phyloP scores from a whole-genome alignment of 2,888 invertebrate species.

The Cenopis cana region DNA sequence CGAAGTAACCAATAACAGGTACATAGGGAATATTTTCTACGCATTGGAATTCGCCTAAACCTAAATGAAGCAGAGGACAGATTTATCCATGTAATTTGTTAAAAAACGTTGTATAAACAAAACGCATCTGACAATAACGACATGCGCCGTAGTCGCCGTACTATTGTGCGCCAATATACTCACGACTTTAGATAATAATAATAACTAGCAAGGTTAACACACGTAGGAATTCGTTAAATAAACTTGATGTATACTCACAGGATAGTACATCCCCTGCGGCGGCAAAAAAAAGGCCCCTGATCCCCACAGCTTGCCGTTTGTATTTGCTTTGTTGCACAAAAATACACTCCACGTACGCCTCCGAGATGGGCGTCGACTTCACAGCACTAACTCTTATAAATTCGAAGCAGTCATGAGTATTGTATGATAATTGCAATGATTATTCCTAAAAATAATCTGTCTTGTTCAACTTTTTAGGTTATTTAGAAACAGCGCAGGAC shows the following conservation, averaged over 20 bases:
- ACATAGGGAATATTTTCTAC: neutral
- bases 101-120: conserved; percentile 42
- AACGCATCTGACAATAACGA: conserved; percentile 53
- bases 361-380: conserved; percentile 72
- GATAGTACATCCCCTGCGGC: conserved; percentile 98
- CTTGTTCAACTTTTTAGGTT: conserved; percentile 79
- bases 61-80: conserved; percentile 17
- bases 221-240: conserved; percentile 38
- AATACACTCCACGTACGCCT: conserved; percentile 83
- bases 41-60: neutral
- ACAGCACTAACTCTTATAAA: conserved; percentile 81
- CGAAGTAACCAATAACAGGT: neutral
- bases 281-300: conserved; percentile 98
- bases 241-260: conserved; percentile 88
- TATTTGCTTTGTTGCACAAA: conserved; percentile 86
- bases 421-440: conserved; percentile 65
- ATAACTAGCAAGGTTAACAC: conserved; percentile 45
- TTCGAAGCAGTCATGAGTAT: conserved; percentile 82
- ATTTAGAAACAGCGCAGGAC: conserved; percentile 80
- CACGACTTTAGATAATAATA: conserved; percentile 45
- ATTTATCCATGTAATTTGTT: conserved; percentile 22
- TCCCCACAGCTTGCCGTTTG: conserved; percentile 98
- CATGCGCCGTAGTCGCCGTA: conserved; percentile 70
- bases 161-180: conserved; percentile 48
- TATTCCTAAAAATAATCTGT: conserved; percentile 70